A percentile compares a stretch with the other conserved stretches of the same genome.
phyloP scores from a whole-genome alignment of 2,797 vertebrate species.

The Gephyroberyx darwinii region DNA sequence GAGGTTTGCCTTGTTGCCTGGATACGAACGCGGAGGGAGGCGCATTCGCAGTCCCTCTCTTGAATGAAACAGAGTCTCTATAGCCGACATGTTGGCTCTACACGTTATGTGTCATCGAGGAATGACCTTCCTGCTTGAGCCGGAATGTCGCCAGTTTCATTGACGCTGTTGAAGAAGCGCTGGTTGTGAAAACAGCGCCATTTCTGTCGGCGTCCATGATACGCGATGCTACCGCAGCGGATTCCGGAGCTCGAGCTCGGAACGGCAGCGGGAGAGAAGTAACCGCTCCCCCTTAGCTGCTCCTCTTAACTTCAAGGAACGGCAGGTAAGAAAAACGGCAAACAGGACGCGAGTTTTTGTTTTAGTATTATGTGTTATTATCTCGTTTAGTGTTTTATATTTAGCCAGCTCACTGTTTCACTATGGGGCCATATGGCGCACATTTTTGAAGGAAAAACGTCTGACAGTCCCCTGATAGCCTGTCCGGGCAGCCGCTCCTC shows the following conservation, averaged over 20 bases:
- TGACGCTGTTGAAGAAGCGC: conserved; percentile 53
- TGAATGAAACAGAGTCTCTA: conserved; percentile 59
- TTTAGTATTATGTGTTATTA: neutral
- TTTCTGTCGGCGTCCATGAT: conserved; percentile 82
- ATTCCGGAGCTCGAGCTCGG: conserved; percentile 84
- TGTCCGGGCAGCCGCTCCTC: conserved; percentile 73
- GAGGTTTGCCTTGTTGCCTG: conserved; percentile 88
- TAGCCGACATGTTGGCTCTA: conserved; percentile 78
- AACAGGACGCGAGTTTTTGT: neutral
- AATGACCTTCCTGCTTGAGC: conserved; percentile 60
- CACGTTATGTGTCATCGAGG: accelerated
- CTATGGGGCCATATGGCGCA: conserved; percentile 75
- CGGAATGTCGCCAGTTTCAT: conserved; percentile 79
- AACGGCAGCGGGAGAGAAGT: conserved; percentile 85
- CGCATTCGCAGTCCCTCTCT: conserved; percentile 38
- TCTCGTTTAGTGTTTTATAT: neutral
- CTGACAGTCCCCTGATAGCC: conserved; percentile 62
- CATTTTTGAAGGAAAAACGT: conserved; percentile 72
- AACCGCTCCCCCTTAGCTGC: conserved; percentile 80
- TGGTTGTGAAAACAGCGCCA: conserved; percentile 78
- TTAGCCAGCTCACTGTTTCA: conserved; percentile 31
- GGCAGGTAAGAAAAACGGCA: conserved; percentile 72
- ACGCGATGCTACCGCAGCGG: conserved; percentile 83
- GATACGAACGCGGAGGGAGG: conserved; percentile 83
- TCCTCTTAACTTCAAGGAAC: conserved; percentile 74